A percentile compares a stretch with the other conserved stretches of the same genome.
Evolutionary conservation across 2,888 invertebrate genomes (phyloP).

Genomic region (Hyposoter didymator): DNA sequence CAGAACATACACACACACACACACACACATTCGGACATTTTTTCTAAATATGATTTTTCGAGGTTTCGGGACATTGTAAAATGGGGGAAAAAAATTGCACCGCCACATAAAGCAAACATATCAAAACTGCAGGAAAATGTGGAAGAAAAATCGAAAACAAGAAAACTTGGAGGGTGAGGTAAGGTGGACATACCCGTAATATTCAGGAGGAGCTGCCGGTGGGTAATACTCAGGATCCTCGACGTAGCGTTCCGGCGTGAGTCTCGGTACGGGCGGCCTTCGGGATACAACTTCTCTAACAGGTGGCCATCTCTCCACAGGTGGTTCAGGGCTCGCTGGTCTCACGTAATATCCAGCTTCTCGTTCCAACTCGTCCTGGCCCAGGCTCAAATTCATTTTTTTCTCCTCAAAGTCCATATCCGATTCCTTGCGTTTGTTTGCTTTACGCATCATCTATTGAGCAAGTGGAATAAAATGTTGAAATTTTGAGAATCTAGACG

Average conservation of each 20-base stretch:
- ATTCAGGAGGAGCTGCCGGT: constrained; percentile 79
- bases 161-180: not conserved
- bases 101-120: too few species aligned
- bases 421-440: constrained; percentile 96
- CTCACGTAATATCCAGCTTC: constrained; percentile 90
- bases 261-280: constrained; percentile 78
- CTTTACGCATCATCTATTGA: constrained; percentile 91
- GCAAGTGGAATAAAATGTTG: not conserved
- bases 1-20: too few species aligned
- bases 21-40: too few species aligned
- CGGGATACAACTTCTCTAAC: constrained; percentile 77
- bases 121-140: too few species aligned
- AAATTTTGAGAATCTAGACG: not conserved
- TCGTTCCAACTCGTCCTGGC: constrained; percentile 90
- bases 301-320: constrained; percentile 81
- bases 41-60: too few species aligned
- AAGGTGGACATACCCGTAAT: constrained; percentile 78
- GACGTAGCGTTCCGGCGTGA: constrained; percentile 79
- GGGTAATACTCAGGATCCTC: constrained; percentile 83
- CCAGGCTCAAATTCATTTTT: constrained; percentile 94
- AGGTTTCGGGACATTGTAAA: too few species aligned
- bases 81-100: too few species aligned
- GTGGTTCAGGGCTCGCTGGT: constrained; percentile 87
- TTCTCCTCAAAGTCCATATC: constrained; percentile 98
- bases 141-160: not conserved